phyloP scores from a whole-genome alignment of 1,140 invertebrate genomes.

The Drosophila kikkawai region DNA sequence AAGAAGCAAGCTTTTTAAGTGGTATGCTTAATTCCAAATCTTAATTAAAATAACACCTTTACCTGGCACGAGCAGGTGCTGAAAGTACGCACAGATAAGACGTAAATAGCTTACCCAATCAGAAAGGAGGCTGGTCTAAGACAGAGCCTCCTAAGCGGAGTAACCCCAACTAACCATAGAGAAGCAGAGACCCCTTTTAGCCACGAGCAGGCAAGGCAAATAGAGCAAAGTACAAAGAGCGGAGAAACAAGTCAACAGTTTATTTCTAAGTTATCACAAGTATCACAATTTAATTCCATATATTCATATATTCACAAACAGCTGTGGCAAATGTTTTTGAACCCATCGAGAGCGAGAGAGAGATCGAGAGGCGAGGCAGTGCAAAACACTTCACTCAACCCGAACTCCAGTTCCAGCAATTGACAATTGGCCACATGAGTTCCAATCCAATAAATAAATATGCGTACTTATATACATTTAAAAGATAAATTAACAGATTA shows the following conservation, averaged over 20 bases:
- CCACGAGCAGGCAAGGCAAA: conserved; percentile 14
- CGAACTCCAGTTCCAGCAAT: conserved; percentile 9
- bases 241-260: conserved; percentile 45
- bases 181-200: not conserved
- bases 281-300: conserved; percentile 15
- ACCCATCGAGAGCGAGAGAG: conserved; percentile 5
- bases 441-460: conserved; percentile 49
- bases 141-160: not conserved
- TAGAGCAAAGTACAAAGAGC: conserved; percentile 31
- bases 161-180: not conserved
- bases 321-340: conserved; percentile 70
- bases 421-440: conserved; percentile 35
- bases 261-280: conserved; percentile 51
- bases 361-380: conserved; percentile 5
- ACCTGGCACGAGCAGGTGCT: not conserved
- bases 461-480: conserved; percentile 59
- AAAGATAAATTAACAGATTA: conserved; percentile 68
- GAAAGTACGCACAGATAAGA: not conserved
- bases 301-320: conserved; percentile 50
- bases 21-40: not conserved
- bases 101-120: not conserved
- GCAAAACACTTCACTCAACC: conserved; percentile 23
- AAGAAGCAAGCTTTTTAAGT: no score
- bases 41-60: not conserved
- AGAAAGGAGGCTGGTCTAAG: conserved; percentile 1